A percentile compares a stretch with the other conserved stretches of the same genome.
These are phyloP conservation scores for Scotopteryx bipunctaria DNA, from an alignment of 2,888 invertebrate species.

Conservation along the genomic window DNA sequence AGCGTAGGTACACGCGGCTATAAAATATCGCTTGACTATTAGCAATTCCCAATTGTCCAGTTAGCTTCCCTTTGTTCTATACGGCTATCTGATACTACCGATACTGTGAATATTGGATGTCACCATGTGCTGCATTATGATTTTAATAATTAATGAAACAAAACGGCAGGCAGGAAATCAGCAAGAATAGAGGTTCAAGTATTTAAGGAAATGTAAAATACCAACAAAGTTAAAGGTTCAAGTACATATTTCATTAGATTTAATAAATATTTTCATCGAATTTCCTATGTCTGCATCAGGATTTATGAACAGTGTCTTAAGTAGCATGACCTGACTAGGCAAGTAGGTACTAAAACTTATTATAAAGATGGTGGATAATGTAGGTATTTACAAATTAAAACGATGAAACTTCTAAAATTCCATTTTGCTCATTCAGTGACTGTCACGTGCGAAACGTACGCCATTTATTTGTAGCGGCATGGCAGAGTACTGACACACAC, in stretches of 20 bases:
- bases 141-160: not conserved
- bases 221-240: no score
- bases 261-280: no score
- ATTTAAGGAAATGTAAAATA: no score
- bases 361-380: no score
- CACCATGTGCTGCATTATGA: not conserved
- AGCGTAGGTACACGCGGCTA: conserved; percentile 34
- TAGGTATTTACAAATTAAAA: not conserved
- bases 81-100: not conserved
- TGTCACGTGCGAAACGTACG: conserved; percentile 48
- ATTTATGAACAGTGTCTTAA: no score
- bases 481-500: conserved; percentile 52
- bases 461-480: conserved; percentile 55
- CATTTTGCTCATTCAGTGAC: conserved; percentile 38
- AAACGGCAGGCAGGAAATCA: no score
- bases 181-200: no score
- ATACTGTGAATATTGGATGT: not conserved
- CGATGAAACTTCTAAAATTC: conserved; percentile 48
- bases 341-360: no score
- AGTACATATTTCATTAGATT: no score
- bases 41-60: conserved; percentile 32
- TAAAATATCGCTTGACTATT: conserved; percentile 49
- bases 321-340: no score
- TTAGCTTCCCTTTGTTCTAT: conserved; percentile 5
- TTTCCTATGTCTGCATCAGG: no score